Evolutionary conservation across 2,888 invertebrate species (phyloP), one percentile per base, ranked within the genome.

Genomic region (Raillietiella orientalis): DNA sequence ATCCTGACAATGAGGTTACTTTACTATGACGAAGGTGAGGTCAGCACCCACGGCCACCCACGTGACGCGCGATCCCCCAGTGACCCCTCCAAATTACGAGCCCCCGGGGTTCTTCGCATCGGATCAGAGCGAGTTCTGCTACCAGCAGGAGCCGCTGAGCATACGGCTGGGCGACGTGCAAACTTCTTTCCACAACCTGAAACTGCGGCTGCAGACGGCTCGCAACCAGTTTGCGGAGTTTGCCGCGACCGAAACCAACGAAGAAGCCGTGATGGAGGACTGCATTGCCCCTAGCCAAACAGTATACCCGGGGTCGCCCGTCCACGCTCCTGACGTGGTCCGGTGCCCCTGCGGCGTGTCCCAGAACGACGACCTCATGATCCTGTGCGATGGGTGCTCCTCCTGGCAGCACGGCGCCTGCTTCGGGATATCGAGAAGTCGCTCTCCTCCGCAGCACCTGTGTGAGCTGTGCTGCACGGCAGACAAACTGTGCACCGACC

Each of bases 381-480:
- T 47, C n/a, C 34, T 43, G 28, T 47, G 47, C 37, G 39, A 38
- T 22, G 29, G 36, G 2, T 47, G 47, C 32, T 38, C 38, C 20
- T 35, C 34, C 28, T 47, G 46, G 46, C 46, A 47, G 30, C 47
- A 47, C 37, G 46, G 41, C n/a, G 35, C 41, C 8, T 46, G 45
- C 32, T 43, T 43, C 32, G 31, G 33, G 9, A 36, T 46, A n/a
- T n/a, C n/a, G n/a, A n/a, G n/a, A n/a, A n/a, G n/a, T n/a, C n/a
- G n/a, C n/a, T n/a, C n/a, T n/a, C n/a, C n/a, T n/a, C n/a, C n/a
- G n/a, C n/a, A n/a, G n/a, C n/a, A n/a, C n/a, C n/a, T n/a, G n/a
- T n/a, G n/a, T n/a, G n/a, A n/a, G n/a, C n/a, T n/a, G n/a, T n/a
- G n/a, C n/a, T n/a, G n/a, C n/a, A n/a, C n/a, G n/a, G n/a, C n/a